Evolutionary conservation across 2,888 invertebrate species (phyloP), one percentile per base, ranked within the genome.

Genomic region (Brenthis ino): DNA sequence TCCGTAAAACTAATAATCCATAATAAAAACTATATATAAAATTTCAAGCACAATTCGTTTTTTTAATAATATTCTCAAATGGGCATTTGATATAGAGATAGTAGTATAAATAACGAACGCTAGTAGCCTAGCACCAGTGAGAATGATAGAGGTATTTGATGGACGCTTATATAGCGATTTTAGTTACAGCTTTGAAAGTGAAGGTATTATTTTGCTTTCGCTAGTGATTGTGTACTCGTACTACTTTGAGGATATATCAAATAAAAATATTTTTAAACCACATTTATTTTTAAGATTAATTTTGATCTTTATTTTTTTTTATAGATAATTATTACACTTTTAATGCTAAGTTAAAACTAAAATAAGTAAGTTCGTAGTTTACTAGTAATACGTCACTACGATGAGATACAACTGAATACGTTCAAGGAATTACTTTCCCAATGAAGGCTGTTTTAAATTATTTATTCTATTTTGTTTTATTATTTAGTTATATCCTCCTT

Each of bases 151-250:
- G 60, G 33, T 60, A 16, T 50, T 33, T 60, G 66, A 28, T 33
- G 33, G 37, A 54, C 54, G 54, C 16, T 33, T 48, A 37, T 64
- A 69, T 77, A 12, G 56, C 47, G 57, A 57, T 57, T 66, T 63
- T 33, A 50, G 60, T n/a, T 50, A 16, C 28, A 33, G 33, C 11
- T 51, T 80, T 78, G 81, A 87, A 86, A 88, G 88, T 88, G 87
- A 88, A 86, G 83, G 88, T 82, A 80, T 67, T 75, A 50, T 60
- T 60, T 60, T 74, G 82, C 88, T 87, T 87, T 88, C 87, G 86
- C 85, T 83, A 76, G 72, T 77, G 75, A 74, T 80, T 77, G 79
- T 77, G 79, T 72, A 56, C 64, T 69, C 64, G 79, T 72, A 58
- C 64, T 69, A 64, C 63, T 71, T 69, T 16, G 47, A 57, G 33